Evolutionary conservation across 2,888 invertebrate genomes (phyloP).

Genomic region (Andrena minutula): DNA sequence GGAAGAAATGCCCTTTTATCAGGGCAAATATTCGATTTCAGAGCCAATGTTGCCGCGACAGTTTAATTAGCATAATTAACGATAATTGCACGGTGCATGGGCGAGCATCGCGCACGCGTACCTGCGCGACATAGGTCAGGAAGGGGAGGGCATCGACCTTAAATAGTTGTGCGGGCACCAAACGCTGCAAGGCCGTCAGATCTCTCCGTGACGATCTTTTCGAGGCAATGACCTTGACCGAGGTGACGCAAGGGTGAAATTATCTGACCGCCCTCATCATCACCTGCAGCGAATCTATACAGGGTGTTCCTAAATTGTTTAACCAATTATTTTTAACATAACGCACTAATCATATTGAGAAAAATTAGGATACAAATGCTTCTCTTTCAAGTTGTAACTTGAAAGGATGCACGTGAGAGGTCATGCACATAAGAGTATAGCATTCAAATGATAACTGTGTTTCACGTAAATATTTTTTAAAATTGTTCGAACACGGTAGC

Average conservation of each 20-base stretch:
- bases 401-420: no score
- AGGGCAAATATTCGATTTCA: constrained; percentile 9
- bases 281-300: constrained; percentile 41
- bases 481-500: no score
- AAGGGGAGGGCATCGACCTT: constrained; percentile 58
- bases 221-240: constrained; percentile 60
- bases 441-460: no score
- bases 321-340: no score
- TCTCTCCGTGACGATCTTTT: constrained; percentile 57
- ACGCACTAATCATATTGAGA: no score
- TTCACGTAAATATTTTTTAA: no score
- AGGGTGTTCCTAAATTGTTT: neutral
- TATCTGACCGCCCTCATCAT: constrained; percentile 54
- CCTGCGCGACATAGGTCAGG: constrained; percentile 56
- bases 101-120: constrained; percentile 28
- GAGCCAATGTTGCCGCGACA: constrained; percentile 19
- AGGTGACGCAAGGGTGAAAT: constrained; percentile 48
- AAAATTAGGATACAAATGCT: no score
- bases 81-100: constrained; percentile 46
- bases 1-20: neutral
- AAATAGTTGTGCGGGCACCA: constrained; percentile 27
- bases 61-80: constrained; percentile 54
- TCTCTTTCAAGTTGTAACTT: no score
- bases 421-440: no score
- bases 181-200: constrained; percentile 47